phyloP scores from a whole-genome alignment of 2,888 invertebrate species.

The Eupsilia transversa region DNA sequence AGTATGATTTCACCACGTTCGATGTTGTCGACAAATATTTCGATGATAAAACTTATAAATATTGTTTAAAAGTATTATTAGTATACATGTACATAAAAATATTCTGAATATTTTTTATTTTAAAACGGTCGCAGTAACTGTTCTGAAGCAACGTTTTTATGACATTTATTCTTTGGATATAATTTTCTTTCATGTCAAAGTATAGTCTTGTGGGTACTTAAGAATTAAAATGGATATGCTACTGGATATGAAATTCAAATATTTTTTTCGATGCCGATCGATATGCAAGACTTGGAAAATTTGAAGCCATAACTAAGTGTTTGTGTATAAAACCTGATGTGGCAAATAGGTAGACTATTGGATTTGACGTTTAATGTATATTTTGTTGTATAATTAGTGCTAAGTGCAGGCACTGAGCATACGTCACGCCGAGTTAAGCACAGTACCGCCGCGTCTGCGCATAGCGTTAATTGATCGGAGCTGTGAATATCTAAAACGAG shows the following conservation, averaged over 20 bases:
- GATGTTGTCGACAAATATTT: slow-evolving; percentile 78
- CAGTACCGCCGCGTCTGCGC: slow-evolving; percentile 3
- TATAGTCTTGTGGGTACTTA: slow-evolving; percentile 69
- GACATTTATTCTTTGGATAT: slow-evolving; percentile 59
- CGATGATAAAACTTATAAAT: slow-evolving; percentile 85
- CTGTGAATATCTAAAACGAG: slow-evolving; percentile 68
- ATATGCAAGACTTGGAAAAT: slow-evolving; percentile 30
- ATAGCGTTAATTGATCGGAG: slow-evolving; percentile 59
- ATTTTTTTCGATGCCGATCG: slow-evolving; percentile 22
- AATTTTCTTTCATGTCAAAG: slow-evolving; percentile 66
- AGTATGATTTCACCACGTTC: slow-evolving; percentile 81
- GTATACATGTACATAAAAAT: slow-evolving; percentile 88
- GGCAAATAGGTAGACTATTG: slow-evolving; percentile 48
- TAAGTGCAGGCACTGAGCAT: slow-evolving; percentile 28
- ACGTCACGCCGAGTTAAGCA: neutral
- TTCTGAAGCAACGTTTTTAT: slow-evolving; percentile 60
- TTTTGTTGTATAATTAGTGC: slow-evolving; percentile 55
- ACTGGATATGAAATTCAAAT: slow-evolving; percentile 31
- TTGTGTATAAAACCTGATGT: slow-evolving; percentile 36
- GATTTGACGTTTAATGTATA: slow-evolving; percentile 54
- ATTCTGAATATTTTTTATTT: slow-evolving; percentile 82
- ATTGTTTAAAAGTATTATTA: slow-evolving; percentile 90
- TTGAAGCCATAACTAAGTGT: slow-evolving; percentile 41
- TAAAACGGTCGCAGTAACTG: slow-evolving; percentile 73
- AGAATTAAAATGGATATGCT: slow-evolving; percentile 49